Percentiles rank a stretch among this genome's conserved stretches.
phyloP scores from a whole-genome alignment of 2,888 invertebrate genomes.

The Drymonia ruficornis region DNA sequence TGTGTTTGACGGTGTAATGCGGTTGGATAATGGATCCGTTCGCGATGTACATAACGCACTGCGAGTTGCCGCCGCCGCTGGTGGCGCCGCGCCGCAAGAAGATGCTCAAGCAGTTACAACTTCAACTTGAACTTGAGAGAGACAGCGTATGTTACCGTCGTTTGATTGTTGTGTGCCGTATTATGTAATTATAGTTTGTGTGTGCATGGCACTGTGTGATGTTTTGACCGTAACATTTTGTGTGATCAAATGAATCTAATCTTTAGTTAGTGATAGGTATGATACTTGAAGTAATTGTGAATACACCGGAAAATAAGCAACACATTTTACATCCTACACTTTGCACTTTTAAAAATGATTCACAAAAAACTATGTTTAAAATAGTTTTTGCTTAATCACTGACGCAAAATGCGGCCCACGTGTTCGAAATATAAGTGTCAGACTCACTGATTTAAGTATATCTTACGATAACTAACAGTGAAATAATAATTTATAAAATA shows the following conservation, averaged over 20 bases:
- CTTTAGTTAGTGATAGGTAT: neutral
- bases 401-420: conserved; percentile 4
- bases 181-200: conserved; percentile 41
- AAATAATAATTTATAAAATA: too few species aligned
- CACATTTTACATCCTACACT: neutral
- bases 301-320: neutral
- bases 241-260: neutral
- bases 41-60: conserved; percentile 74
- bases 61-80: conserved; percentile 72
- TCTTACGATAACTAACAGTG: too few species aligned
- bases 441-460: conserved; percentile 10
- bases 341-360: neutral
- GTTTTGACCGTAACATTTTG: conserved; percentile 10
- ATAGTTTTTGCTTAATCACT: neutral
- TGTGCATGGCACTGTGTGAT: conserved; percentile 35
- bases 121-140: conserved; percentile 66
- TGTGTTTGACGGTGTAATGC: conserved; percentile 39
- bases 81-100: conserved; percentile 77
- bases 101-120: conserved; percentile 70
- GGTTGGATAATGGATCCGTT: conserved; percentile 69
- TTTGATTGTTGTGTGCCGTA: conserved; percentile 31
- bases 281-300: neutral
- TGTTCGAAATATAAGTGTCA: neutral
- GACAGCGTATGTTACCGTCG: conserved; percentile 49
- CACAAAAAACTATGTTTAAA: conserved; percentile 5